A percentile compares a stretch with the other conserved stretches of the same genome.
Evolutionary conservation across 1,140 invertebrate species (phyloP).

Genomic region (Meloidogyne floridensis): DNA sequence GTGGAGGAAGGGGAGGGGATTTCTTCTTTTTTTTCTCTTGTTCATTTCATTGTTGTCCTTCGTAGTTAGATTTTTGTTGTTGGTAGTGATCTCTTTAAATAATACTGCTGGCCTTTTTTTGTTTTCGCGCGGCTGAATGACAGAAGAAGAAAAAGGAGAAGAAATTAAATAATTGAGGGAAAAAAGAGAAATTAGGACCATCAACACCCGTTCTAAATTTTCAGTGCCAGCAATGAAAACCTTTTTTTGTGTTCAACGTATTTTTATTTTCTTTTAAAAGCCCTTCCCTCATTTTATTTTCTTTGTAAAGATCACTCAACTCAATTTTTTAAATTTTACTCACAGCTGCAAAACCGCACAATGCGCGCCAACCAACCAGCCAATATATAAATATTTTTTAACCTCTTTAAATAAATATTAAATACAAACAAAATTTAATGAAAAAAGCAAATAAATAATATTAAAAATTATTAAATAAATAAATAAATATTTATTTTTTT

Average conservation of each 20-base stretch:
- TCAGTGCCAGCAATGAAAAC: background rate
- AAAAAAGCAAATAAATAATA: no score
- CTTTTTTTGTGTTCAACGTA: background rate
- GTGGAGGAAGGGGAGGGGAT: no score
- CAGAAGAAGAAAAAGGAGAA: background rate
- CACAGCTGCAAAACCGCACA: constrained; percentile 1
- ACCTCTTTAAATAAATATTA: background rate
- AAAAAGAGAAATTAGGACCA: background rate
- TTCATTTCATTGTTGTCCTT: background rate
- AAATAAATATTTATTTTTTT: no score
- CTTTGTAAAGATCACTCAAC: background rate
- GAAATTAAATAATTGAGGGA: background rate
- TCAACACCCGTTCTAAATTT: background rate
- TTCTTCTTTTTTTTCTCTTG: background rate
- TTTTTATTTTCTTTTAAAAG: background rate
- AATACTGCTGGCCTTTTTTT: background rate
- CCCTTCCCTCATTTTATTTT: background rate
- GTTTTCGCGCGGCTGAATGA: background rate
- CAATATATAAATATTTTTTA: background rate
- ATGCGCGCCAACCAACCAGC: background rate
- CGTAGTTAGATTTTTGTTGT: background rate
- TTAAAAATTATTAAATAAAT: no score
- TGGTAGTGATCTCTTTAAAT: background rate
- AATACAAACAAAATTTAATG: no score
- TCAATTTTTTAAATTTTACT: constrained; percentile 1